Base-by-base conservation (phyloP, 2,888 invertebrate species). In the Strigamia crassipes region DNA sequence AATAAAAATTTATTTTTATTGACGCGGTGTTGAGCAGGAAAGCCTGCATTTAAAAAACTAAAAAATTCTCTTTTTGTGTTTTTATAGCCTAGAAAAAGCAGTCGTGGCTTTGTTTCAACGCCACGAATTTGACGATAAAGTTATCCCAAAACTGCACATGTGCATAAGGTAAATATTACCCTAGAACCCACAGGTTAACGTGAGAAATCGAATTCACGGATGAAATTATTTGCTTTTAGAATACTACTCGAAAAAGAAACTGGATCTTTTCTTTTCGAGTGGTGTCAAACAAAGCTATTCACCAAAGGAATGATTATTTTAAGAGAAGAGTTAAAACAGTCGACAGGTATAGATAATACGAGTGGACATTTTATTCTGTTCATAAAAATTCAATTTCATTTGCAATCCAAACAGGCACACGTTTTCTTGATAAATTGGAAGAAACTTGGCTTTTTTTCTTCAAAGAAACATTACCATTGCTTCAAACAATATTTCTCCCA, bases 261-360 rank as follows among this genome's bases (percentile, higher is more conserved):
- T 12, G 83, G 83, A 34, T 82, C 83, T 27, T 83, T 83, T 66
- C 79, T 83, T n/a, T 80, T 41, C 38, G 83, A 83, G 46, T 83
- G 83, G 73, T 83, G 83, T 80, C 82, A 82, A 81, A 83, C 83
- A 66, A 46, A 83, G 23, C 18, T 66, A 21, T 66, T 66, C 21
- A 23, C 61, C 61, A 21, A 66, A 23, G 61, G 61, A 66, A 66
- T 66, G 61, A 23, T 23, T 23, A 66, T 66, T n/a, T 21, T 79
- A 83, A 83, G 82, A 61, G 31, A 34, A 13, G 42, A 41, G 12
- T 81, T 83, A 15, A 27, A 82, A 6, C 80, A 81, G n/a, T n/a
- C 73, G 0, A 66, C 13, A 23, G 61, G 61, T 66, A 21, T 6
- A 18, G n/a, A 15, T 10, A 51, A 51, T 18, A 51, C 12, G 10